phyloP scores from a whole-genome alignment of 2,113 vertebrate species.

The Microcebus griseorufus region DNA sequence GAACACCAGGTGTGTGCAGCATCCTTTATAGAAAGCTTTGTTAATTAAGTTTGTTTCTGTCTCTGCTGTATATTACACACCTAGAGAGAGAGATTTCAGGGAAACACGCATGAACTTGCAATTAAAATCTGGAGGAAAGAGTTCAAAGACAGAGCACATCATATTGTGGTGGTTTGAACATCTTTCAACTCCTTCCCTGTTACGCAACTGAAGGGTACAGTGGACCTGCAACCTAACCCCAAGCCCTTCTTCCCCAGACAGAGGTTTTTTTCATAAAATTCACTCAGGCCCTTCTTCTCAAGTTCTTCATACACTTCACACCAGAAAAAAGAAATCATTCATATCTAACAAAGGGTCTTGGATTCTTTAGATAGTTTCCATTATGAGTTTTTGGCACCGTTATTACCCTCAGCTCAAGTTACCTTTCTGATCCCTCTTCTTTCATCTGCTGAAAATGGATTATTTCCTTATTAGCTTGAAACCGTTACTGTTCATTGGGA shows the following conservation, averaged over 20 bases:
- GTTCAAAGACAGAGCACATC: conserved; percentile 70
- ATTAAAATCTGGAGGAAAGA: conserved; percentile 43
- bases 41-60: conserved; percentile 22
- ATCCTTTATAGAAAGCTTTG: neutral
- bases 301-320: conserved; percentile 87
- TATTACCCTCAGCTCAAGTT: conserved; percentile 84
- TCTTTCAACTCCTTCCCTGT: conserved; percentile 85
- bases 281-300: conserved; percentile 88
- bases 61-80: neutral
- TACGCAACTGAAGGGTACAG: conserved; percentile 76
- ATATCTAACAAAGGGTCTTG: conserved; percentile 86
- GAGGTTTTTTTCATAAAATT: conserved; percentile 88
- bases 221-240: conserved; percentile 83
- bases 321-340: conserved; percentile 90
- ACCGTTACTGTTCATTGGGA: conserved; percentile 82
- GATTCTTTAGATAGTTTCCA: conserved; percentile 89
- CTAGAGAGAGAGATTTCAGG: neutral
- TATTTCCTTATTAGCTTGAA: conserved; percentile 87
- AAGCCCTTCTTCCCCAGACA: conserved; percentile 83
- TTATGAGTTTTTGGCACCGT: conserved; percentile 86
- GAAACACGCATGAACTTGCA: neutral
- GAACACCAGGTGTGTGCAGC: neutral
- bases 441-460: conserved; percentile 90
- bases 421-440: conserved; percentile 86
- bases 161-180: conserved; percentile 63